Evolutionary conservation across 2,888 invertebrate species (phyloP), one percentile per base, ranked within the genome.

Genomic region (Dione vanillae): DNA sequence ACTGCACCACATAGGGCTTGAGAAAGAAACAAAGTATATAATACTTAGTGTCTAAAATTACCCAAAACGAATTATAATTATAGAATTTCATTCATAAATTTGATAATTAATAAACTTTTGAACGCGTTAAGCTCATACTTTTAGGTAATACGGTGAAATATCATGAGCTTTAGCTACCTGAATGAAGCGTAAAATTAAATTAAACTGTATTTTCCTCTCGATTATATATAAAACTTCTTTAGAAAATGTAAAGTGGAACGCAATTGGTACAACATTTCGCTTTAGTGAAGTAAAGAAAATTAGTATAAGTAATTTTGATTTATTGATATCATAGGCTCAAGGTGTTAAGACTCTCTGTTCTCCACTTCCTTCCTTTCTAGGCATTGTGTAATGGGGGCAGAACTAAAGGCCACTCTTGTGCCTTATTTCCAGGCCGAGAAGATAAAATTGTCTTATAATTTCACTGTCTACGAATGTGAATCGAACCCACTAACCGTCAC

Each of bases 151-250:
- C 62, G 61, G 65, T 68, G 35, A 40, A 54, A 65, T 68, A 52
- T 52, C 69, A 11, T 27, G 49, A 54, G 43, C 62, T 54, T 54
- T 51, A 58, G 40, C 61, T 64, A 71, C 71, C 58, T 69, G 71
- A 67, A 71, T 67, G 56, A 54, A 58, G 64, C 19, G 54, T 58
- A 65, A 70, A 69, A 75, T 75, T 72, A 70, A 74, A 74, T 74
- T 74, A 72, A 74, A 74, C 68, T 51, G 68, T 70, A 69, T 72
- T 74, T 72, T 67, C 74, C 61, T 66, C 72, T 70, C 71, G 66
- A 70, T 74, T 75, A 70, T 74, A 74, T 58, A 71, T 71, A 69
- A 73, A 74, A 73, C 69, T 70, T 73, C 73, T 66, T 72, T 72
- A 61, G 68, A 68, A 72, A 64, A 67, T 65, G 71, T 72, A 61